Evolutionary conservation across 2,113 vertebrate species (phyloP), one percentile per base, ranked within the genome.

Genomic region (Fulmarus glacialis): DNA sequence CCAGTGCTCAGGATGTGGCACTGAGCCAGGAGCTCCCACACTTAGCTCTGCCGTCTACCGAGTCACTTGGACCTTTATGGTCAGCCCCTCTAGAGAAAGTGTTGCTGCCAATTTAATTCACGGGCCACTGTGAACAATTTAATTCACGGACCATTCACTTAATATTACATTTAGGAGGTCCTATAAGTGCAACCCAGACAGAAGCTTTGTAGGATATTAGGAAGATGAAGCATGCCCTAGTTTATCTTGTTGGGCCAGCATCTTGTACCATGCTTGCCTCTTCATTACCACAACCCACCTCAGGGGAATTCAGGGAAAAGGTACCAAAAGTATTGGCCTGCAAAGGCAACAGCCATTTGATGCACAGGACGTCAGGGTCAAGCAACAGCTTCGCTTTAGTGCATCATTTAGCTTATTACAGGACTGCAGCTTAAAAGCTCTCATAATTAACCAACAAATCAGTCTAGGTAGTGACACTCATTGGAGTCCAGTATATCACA

Each of bases 391-490:
- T 62, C 1, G 4, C 52, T 87, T 92, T 32, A 96, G 70, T 24
- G 50, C 32, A 89, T 47, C 75, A 82, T 58, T 96, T 90, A 88
- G 86, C 90, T 94, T 81, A 97, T 92, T 95, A 78, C 23, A 90
- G 58, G 23, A 67, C 67, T 74, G 67, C 71, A 90, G 87, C 84
- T 74, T 83, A 91, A 86, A 96, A 92, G 63, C 86, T 88, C 50
- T 86, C 45, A 26, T 93, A 87, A 96, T 95, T 91, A 96, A 70
- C 83, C 40, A 78, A 45, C 26, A 79, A 85, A 95, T 93, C 89
- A 84, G 47, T 92, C n/a, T 26, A 87, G 47, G 34, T 58, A 94
- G 40, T 9, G 27, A 87, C 74, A 73, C 73, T 90, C 73, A 80
- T 3, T 24, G 30, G 16, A 66, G 45, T 38, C 24, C n/a, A n/a